These are phyloP conservation scores for Bungarus multicinctus DNA, from an alignment of 2,113 vertebrate species.

Conservation along the genomic window DNA sequence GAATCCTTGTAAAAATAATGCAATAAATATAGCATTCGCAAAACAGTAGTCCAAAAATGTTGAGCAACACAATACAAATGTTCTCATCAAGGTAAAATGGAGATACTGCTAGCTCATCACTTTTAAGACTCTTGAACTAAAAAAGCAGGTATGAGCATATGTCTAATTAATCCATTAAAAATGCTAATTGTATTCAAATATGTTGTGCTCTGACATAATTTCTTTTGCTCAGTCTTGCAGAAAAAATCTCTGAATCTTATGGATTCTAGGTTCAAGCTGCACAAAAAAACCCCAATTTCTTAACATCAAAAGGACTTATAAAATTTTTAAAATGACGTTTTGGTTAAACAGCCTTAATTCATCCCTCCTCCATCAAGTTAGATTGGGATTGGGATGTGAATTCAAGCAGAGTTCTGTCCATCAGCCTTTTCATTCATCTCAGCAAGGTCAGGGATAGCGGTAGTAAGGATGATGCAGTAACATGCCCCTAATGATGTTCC, in stretches of 20 bases:
- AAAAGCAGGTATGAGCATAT: background rate
- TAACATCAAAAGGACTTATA: background rate
- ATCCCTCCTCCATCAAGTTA: background rate
- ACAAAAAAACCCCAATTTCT: background rate
- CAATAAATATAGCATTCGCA: background rate
- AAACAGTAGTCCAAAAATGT: background rate
- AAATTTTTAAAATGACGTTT: background rate
- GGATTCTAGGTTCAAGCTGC: background rate
- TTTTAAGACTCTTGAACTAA: background rate
- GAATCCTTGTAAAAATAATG: background rate
- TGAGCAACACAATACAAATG: background rate
- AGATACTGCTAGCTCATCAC: background rate
- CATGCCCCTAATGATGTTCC: background rate
- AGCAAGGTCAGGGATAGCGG: background rate
- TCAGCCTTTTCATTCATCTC: background rate
- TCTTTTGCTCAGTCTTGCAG: background rate
- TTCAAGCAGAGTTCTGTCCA: background rate
- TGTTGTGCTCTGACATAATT: background rate
- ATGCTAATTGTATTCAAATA: background rate
- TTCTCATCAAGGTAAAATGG: background rate
- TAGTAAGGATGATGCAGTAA: background rate
- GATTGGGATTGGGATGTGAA: background rate
- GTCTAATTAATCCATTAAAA: background rate
- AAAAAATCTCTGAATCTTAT: background rate
- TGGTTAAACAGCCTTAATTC: background rate